Conservation (phyloP, 2,888 invertebrate species). For the Nemapogon koenigi region DNA sequence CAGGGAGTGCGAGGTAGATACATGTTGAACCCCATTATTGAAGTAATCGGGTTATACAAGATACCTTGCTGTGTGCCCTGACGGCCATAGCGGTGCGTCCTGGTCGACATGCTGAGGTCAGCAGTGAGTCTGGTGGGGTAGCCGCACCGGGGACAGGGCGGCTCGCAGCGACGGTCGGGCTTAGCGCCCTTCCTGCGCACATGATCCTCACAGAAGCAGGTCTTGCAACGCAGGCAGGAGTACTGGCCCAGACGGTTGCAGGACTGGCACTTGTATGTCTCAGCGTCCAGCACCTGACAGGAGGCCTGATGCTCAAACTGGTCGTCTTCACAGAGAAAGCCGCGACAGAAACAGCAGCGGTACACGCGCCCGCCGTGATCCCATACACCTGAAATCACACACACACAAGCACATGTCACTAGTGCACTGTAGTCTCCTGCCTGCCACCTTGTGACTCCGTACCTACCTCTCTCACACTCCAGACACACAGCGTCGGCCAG, state of each 20-base stretch:
- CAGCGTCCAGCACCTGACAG: slow-evolving; percentile 93
- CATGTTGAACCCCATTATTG: no score
- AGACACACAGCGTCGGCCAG: slow-evolving; percentile 86
- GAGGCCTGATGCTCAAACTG: slow-evolving; percentile 98
- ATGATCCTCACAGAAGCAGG: slow-evolving; percentile 96
- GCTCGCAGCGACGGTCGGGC: slow-evolving; percentile 24
- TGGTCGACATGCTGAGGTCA: slow-evolving; percentile 94
- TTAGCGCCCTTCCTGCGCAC: slow-evolving; percentile 70
- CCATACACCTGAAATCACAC: slow-evolving; percentile 81
- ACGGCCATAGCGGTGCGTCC: slow-evolving; percentile 88
- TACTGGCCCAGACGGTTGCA: slow-evolving; percentile 95
- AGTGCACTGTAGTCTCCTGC: no score
- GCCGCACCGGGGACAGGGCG: slow-evolving; percentile 93
- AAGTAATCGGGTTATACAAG: no score
- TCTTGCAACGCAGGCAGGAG: slow-evolving; percentile 94
- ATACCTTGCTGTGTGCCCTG: no score
- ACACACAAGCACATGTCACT: no score
- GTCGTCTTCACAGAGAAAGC: slow-evolving; percentile 91
- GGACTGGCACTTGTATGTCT: slow-evolving; percentile 94
- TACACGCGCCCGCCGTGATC: slow-evolving; percentile 94
- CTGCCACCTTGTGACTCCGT: no score
- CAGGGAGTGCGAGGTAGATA: no score
- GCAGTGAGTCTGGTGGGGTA: slow-evolving; percentile 93
- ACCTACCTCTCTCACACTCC: slow-evolving; percentile 90
- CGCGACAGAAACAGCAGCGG: slow-evolving; percentile 89